Base-by-base conservation (phyloP, 2,113 vertebrate genomes). In the Equus przewalskii region DNA sequence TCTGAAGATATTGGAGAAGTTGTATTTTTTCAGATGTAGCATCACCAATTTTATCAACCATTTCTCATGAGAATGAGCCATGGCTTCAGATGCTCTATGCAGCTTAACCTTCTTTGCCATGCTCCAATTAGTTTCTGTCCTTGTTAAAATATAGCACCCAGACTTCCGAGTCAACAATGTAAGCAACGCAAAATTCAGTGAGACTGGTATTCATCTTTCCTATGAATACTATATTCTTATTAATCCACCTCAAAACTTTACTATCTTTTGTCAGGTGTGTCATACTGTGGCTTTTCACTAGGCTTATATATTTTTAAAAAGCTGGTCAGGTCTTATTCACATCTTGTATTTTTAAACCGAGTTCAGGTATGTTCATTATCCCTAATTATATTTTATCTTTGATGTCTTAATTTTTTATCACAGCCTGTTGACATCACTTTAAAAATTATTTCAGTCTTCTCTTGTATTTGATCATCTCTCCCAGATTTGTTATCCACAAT, bases 281-380 rank as follows among this genome's bases (percentile, higher is more conserved):
- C 64, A 73, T 65, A 62, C n/a, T 58, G 11, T 80, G 30, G 10
- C 6, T 75, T 94, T 94, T n/a, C 65, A 75, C 11, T 60, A 96
- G 46, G 21, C 14, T 54, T 64, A 58, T 10, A 28, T 64, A 41
- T 49, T 73, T 95, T 79, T 73, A 26, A 86, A 87, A 93, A 85
- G 51, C 65, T 76, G 15, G 13, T 84, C 30, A 15, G 16, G 14
- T 80, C 94, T 83, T 78, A 24, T 44, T 94, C 30, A 24, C 33
- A 33, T 28, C 6, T 92, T 97, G 15, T 51, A 22, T 69, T 97
- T 91, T 93, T 54, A 92, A 94, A 87, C 14, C 24, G 93, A 86
- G 8, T 85, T 6, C 14, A 87, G 28, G 36, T 92, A 64, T 89
- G 22, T 90, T 97, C 46, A 89, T 73, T 95, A 96, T 91, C 13